These are phyloP conservation scores for Melanotaenia boesemani DNA, from an alignment of 2,797 vertebrate species.

Conservation along the genomic window DNA sequence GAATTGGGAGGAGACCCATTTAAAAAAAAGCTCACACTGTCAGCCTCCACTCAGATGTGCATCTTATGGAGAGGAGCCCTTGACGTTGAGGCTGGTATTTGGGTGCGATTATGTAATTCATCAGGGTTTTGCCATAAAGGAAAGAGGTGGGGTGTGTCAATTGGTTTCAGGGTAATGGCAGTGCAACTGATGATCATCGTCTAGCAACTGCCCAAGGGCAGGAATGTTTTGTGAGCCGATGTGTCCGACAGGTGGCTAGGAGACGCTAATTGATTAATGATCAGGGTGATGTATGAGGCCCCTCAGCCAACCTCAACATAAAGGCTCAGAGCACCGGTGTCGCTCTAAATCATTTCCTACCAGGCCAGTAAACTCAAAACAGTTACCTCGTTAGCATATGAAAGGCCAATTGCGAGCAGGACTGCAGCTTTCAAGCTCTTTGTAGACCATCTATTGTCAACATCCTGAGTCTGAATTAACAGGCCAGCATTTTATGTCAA, in stretches of 20 bases:
- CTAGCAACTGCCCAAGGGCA: conserved; percentile 80
- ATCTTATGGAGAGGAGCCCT: conserved; percentile 35
- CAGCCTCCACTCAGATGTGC: conserved; percentile 43
- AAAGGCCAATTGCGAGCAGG: conserved; percentile 66
- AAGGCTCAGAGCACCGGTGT: conserved; percentile 76
- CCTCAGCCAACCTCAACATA: conserved; percentile 69
- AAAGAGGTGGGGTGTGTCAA: conserved; percentile 20
- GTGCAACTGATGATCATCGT: conserved; percentile 70
- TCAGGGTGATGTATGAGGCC: conserved; percentile 82
- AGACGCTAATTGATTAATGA: conserved; percentile 88
- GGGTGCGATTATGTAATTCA: conserved; percentile 79
- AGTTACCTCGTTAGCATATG: conserved; percentile 82
- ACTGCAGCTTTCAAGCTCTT: conserved; percentile 63
- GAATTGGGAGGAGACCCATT: conserved; percentile 24
- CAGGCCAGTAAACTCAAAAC: conserved; percentile 82
- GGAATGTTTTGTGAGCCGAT: conserved; percentile 78
- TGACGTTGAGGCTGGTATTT: conserved; percentile 54
- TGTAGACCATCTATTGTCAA: conserved; percentile 71
- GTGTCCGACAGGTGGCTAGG: conserved; percentile 84
- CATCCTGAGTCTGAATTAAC: conserved; percentile 71
- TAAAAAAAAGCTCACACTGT: conserved; percentile 16
- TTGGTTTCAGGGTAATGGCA: conserved; percentile 61
- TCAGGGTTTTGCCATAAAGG: conserved; percentile 69
- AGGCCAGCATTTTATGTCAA: conserved; percentile 68
- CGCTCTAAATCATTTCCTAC: conserved; percentile 87